A percentile compares a stretch with the other conserved stretches of the same genome.
These are phyloP conservation scores for Perizoma flavofasciatum DNA, from an alignment of 2,888 invertebrate species.

Conservation along the genomic window DNA sequence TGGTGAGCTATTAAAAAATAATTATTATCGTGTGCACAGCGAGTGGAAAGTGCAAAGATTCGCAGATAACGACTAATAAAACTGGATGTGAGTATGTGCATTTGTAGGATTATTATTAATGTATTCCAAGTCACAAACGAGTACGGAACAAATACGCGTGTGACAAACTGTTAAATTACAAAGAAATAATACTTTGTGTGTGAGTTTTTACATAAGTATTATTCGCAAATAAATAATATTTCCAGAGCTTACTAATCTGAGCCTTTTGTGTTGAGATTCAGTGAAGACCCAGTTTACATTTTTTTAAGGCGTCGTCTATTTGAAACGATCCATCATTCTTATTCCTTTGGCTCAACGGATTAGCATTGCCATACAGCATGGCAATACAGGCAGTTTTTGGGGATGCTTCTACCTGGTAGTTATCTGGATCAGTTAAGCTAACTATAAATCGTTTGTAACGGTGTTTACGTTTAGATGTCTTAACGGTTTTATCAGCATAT, in stretches of 20 bases:
- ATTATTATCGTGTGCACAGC: constrained; percentile 25
- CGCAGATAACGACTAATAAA: constrained; percentile 22
- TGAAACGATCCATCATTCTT: no score
- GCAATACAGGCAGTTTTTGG: no score
- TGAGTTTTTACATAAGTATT: constrained; percentile 7
- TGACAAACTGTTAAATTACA: constrained; percentile 12
- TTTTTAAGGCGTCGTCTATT: no score
- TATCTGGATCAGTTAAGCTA: no score
- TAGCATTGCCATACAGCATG: no score
- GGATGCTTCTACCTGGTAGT: no score
- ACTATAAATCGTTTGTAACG: no score
- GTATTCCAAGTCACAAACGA: constrained; percentile 2
- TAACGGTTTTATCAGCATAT: no score
- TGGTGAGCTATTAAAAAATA: constrained; percentile 48
- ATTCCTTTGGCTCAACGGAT: no score
- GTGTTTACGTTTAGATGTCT: no score
- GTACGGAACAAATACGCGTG: not conserved
- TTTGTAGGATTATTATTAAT: not conserved
- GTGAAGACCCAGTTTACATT: no score
- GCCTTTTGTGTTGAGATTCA: no score
- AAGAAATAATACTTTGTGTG: constrained; percentile 10
- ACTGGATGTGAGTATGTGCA: not conserved
- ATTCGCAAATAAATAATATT: not conserved
- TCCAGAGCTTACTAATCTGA: not conserved
- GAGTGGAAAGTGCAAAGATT: constrained; percentile 28